phyloP scores from a whole-genome alignment of 2,888 invertebrate species.

The Campoletis raptor region DNA sequence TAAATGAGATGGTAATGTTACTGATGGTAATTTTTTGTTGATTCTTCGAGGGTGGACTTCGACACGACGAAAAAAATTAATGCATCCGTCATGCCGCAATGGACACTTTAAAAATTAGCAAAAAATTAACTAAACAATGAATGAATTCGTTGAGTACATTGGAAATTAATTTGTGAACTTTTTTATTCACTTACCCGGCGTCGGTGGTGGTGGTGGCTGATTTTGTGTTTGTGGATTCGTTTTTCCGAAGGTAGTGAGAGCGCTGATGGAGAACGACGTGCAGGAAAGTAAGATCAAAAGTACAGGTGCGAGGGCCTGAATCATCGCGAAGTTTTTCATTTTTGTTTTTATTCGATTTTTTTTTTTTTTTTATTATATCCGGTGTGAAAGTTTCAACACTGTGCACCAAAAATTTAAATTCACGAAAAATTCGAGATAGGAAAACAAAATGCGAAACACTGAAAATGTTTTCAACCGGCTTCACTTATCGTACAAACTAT shows the following conservation, averaged over 20 bases:
- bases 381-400: constrained; percentile 33
- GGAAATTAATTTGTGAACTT: background rate
- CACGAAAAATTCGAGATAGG: constrained; percentile 16
- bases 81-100: too few relatives aligned
- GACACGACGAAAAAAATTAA: background rate
- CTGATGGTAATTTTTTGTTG: background rate
- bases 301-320: constrained; percentile 58
- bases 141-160: background rate
- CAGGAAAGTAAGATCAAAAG: constrained; percentile 73
- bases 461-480: background rate
- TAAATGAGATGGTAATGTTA: too few relatives aligned
- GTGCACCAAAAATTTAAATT: constrained; percentile 15
- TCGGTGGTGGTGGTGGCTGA: constrained; percentile 85
- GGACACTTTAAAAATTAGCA: too few relatives aligned
- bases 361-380: constrained; percentile 15
- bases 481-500: constrained; percentile 41
- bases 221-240: constrained; percentile 86
- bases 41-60: background rate
- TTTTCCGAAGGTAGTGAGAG: constrained; percentile 90
- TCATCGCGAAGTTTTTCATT: constrained; percentile 63
- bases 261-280: constrained; percentile 86
- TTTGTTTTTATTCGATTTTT: constrained; percentile 31
- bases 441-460: constrained; percentile 21
- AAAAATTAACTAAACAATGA: background rate
- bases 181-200: constrained; percentile 85